These are phyloP conservation scores for Orgyia antiqua DNA, from an alignment of 2,888 invertebrate genomes.

Conservation along the genomic window DNA sequence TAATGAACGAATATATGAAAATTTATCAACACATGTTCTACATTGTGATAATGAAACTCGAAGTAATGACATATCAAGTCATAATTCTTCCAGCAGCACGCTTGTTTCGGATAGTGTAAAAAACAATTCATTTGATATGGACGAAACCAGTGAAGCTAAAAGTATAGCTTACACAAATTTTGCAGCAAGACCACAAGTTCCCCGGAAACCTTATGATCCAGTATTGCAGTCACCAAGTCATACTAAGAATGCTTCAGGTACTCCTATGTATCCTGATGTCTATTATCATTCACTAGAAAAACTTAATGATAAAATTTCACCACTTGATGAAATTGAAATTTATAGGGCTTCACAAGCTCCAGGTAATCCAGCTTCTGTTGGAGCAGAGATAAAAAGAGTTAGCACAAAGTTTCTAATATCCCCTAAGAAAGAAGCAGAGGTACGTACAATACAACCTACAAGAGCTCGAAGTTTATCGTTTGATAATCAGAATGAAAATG, in stretches of 20 bases:
- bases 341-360: constrained; percentile 51
- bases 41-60: constrained; percentile 33
- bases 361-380: constrained; percentile 54
- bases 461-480: constrained; percentile 64
- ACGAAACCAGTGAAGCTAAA: constrained; percentile 22
- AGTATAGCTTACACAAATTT: constrained; percentile 25
- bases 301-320: constrained; percentile 45
- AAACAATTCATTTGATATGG: constrained; percentile 22
- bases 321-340: constrained; percentile 52
- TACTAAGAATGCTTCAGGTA: constrained; percentile 14
- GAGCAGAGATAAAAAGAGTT: constrained; percentile 69
- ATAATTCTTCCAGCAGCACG: constrained; percentile 61
- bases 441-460: constrained; percentile 61
- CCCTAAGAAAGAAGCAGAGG: constrained; percentile 70
- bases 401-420: constrained; percentile 67
- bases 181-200: constrained; percentile 49
- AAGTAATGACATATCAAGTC: constrained; percentile 39
- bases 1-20: constrained; percentile 63
- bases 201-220: constrained; percentile 46
- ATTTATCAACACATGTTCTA: constrained; percentile 38
- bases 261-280: constrained; percentile 49
- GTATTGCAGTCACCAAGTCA: constrained; percentile 20
- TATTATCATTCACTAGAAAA: constrained; percentile 69
- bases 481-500: constrained; percentile 34
- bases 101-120: constrained; percentile 56